phyloP scores from a whole-genome alignment of 2,113 vertebrate species.

The Synodontis membranacea region DNA sequence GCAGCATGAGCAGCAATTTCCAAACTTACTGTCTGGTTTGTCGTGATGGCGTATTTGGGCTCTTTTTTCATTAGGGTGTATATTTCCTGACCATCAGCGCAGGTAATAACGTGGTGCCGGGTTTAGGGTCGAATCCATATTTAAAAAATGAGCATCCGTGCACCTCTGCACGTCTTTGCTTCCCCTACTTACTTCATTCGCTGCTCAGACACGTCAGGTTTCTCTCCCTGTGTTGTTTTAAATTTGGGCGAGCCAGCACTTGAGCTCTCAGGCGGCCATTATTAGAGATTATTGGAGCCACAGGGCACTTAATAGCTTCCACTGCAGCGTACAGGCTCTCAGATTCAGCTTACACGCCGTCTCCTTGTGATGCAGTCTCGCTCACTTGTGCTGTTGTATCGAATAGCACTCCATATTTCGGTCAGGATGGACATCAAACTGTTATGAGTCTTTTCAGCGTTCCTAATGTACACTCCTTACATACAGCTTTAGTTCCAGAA shows the following conservation, averaged over 20 bases:
- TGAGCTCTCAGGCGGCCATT: slow-evolving; percentile 27
- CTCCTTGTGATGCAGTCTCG: slow-evolving; percentile 26
- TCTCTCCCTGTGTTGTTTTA: background rate
- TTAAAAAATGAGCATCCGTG: background rate
- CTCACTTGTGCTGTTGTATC: slow-evolving; percentile 14
- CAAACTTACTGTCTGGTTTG: too few species aligned
- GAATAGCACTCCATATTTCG: background rate
- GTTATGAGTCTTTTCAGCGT: background rate
- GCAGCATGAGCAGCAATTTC: background rate
- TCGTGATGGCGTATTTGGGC: background rate
- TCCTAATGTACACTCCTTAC: background rate
- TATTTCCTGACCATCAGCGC: background rate
- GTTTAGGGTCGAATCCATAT: background rate
- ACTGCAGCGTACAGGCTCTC: slow-evolving; percentile 25
- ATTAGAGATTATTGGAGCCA: slow-evolving; percentile 27
- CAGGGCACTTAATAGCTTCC: slow-evolving; percentile 33
- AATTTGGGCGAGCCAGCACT: slow-evolving; percentile 11
- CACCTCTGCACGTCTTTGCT: background rate
- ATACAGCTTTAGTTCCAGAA: background rate
- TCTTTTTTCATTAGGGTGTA: background rate
- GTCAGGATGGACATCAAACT: background rate
- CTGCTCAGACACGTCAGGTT: background rate
- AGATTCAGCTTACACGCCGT: slow-evolving; percentile 11
- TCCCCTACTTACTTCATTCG: background rate
- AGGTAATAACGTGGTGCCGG: background rate